phyloP scores from a whole-genome alignment of 2,797 vertebrate genomes.

The Lacerta viridis region DNA sequence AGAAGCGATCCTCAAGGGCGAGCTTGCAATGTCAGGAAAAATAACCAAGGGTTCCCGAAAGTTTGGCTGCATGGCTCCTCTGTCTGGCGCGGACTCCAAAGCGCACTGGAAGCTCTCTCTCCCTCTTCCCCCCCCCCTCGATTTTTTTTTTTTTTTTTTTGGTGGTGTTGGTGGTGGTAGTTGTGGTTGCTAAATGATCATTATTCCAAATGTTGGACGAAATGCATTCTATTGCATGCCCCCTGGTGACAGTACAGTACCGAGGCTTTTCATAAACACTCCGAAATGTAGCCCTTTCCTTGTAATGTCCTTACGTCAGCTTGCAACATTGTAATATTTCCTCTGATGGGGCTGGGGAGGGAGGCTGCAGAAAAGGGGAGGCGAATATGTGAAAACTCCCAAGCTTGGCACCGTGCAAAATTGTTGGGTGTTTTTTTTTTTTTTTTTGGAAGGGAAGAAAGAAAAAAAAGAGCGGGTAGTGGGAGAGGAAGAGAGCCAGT shows the following conservation, averaged over 20 bases:
- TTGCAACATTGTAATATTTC: slow-evolving; percentile 71
- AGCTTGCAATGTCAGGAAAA: slow-evolving; percentile 58
- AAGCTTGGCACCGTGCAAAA: slow-evolving; percentile 35
- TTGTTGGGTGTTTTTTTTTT: not conserved
- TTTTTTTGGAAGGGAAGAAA: not conserved
- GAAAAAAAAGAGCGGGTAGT: not conserved
- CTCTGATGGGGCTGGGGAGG: slow-evolving; percentile 60
- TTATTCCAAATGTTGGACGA: slow-evolving; percentile 78
- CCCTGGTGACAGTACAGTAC: slow-evolving; percentile 86
- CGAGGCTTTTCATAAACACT: slow-evolving; percentile 78
- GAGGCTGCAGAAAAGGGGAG: slow-evolving; percentile 43
- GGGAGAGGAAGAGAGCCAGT: slow-evolving; percentile 11
- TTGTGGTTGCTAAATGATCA: slow-evolving; percentile 65
- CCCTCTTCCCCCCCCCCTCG: not conserved
- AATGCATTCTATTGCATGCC: slow-evolving; percentile 84
- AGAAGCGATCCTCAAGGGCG: slow-evolving; percentile 67
- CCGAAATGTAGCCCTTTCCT: slow-evolving; percentile 77
- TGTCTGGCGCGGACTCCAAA: slow-evolving; percentile 46
- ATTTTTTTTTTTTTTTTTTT: not conserved
- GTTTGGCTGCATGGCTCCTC: slow-evolving; percentile 69
- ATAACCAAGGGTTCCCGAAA: slow-evolving; percentile 58
- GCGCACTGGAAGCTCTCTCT: slow-evolving; percentile 45
- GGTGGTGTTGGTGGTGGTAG: slow-evolving; percentile 31
- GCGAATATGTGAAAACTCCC: slow-evolving; percentile 40
- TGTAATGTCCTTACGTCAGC: slow-evolving; percentile 77